Base-by-base conservation (phyloP, 2,888 invertebrate genomes). In the Autographa gamma region DNA sequence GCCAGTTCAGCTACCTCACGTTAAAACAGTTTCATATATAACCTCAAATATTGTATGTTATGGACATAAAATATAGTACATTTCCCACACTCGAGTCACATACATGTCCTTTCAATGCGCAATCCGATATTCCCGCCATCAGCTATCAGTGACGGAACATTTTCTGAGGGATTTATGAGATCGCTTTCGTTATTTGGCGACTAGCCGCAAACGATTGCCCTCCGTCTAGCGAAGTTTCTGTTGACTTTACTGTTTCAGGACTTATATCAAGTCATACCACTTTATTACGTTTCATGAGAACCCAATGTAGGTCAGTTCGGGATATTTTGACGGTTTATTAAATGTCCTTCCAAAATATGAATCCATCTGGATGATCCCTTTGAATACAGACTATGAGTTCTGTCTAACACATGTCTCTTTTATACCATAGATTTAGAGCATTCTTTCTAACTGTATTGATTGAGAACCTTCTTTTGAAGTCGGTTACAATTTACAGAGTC, bases 81-180 rank as follows among this genome's bases (percentile, higher is more conserved):
- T 48, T n/a, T 48, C 7, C 48, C 48, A 48, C 48, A 48, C 43
- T 43, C 43, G 5, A 43, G 43, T 16, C 43, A 43, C 43, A 16
- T 43, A 43, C 43, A 43, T 16, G 43, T 68, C 64, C 63, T 62
- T 75, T 76, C 77, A 77, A 80, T 77, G 67, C 77, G 43, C 41
- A 6, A 25, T 54, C 70, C 80, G 67, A 68, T 43, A 60, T 76
- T 43, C 66, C 34, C 1, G 61, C 19, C 66, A 76, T 77, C 34
- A 2, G 61, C 19, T 69, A 76, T 77, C 81, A 31, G 25, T 63
- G 63, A 71, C 58, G 31, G 25, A 59, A 66, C 54, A 31, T 62
- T 80, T 19, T 18, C 48, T 66, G 77, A 76, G 60, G 72, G 63
- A 77, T 80, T 77, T 77, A 77, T 80, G 72, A 80, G 81, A 80